Evolutionary conservation across 2,888 invertebrate species (phyloP).

Genomic region (Plebejus melissa): DNA sequence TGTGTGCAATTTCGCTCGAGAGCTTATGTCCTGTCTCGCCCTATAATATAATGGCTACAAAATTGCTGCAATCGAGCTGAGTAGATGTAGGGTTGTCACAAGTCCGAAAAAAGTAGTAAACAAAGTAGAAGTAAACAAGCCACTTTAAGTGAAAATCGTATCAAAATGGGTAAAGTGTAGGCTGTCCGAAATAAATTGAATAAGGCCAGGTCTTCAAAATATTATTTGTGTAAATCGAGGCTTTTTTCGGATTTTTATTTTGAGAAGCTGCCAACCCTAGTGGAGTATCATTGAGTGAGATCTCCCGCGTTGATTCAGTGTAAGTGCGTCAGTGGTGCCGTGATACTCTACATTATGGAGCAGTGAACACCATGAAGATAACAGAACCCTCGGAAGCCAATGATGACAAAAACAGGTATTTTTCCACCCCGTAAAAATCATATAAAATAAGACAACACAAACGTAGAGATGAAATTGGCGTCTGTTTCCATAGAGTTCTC

Average conservation of each 20-base stretch:
- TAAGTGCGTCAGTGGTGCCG: conserved; percentile 46
- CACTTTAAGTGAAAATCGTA: not conserved
- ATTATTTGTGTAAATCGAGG: too few relatives aligned
- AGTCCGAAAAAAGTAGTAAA: not conserved
- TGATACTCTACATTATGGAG: not conserved
- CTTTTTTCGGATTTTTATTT: not conserved
- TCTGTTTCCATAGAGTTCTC: not conserved
- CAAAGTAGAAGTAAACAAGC: not conserved
- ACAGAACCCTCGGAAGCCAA: conserved; percentile 43
- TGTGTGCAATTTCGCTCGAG: conserved; percentile 57
- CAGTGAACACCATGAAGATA: conserved; percentile 51
- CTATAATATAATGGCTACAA: conserved; percentile 63
- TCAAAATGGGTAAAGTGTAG: not conserved
- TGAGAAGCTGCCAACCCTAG: not conserved
- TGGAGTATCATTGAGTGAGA: conserved; percentile 59
- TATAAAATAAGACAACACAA: not conserved
- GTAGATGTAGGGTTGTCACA: not conserved
- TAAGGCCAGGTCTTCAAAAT: too few relatives aligned
- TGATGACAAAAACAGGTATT: conserved; percentile 38
- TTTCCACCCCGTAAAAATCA: not conserved
- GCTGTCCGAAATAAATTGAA: not conserved
- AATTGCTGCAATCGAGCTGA: conserved; percentile 68
- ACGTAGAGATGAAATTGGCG: not conserved
- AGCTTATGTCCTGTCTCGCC: conserved; percentile 64
- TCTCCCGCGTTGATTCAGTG: conserved; percentile 51